Evolutionary conservation across 2,113 vertebrate genomes (phyloP).

Genomic region (Macrotis lagotis): DNA sequence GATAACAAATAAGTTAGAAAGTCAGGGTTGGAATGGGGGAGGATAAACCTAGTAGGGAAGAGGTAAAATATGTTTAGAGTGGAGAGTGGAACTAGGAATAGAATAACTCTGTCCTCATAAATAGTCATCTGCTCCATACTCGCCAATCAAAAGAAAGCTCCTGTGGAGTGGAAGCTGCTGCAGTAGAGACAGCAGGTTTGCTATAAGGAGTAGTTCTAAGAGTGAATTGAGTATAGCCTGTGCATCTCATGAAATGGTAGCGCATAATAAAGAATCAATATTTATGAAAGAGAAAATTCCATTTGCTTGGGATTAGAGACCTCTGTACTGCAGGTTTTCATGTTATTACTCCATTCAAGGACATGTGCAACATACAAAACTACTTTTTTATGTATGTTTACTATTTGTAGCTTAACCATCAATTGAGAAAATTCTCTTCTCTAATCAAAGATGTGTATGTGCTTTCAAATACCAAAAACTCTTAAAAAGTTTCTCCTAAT

Average conservation of each 20-base stretch:
- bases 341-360: not conserved
- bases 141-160: not conserved
- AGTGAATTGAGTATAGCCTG: not conserved
- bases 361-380: not conserved
- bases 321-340: not conserved
- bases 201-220: not conserved
- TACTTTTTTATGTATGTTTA: not conserved
- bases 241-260: not conserved
- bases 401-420: not conserved
- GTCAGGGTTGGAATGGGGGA: not conserved
- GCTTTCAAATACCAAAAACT: not conserved
- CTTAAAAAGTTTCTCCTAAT: not conserved
- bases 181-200: not conserved
- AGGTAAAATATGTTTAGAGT: not conserved
- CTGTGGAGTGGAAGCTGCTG: not conserved
- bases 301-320: not conserved
- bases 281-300: not conserved
- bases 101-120: not conserved
- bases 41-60: not conserved
- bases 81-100: not conserved
- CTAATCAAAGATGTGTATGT: not conserved
- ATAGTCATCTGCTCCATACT: not conserved
- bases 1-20: not conserved
- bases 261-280: not conserved
- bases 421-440: not conserved